Conservation (phyloP, 1,140 invertebrate genomes). For the Zophobas atratus region DNA sequence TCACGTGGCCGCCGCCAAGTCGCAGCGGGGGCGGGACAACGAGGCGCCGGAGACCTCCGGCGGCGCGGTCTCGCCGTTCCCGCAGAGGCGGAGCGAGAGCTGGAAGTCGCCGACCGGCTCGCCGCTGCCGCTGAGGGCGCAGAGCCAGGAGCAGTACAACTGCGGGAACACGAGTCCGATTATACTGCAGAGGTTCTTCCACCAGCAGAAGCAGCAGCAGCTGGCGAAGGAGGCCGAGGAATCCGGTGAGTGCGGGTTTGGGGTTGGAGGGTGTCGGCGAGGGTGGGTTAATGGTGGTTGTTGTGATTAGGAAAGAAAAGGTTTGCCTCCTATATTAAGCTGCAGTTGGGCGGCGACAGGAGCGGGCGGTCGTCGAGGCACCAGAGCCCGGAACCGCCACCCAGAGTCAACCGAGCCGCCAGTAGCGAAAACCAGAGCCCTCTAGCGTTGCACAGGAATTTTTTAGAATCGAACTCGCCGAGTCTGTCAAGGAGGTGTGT, state of each 20-base stretch:
- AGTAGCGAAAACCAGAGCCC: conserved; percentile 71
- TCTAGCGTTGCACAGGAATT: conserved; percentile 73
- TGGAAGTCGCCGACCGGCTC: conserved; percentile 62
- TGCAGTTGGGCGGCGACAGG: conserved; percentile 71
- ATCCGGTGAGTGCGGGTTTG: conserved; percentile 55
- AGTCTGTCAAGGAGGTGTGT: conserved; percentile 74
- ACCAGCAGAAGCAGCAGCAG: conserved; percentile 75
- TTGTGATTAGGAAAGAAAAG: conserved; percentile 71
- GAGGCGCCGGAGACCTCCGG: background rate
- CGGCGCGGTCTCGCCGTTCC: conserved; percentile 41
- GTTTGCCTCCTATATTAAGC: conserved; percentile 85
- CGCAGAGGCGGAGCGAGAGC: conserved; percentile 52
- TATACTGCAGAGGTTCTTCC: conserved; percentile 75
- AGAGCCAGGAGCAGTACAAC: conserved; percentile 57
- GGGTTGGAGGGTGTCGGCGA: background rate
- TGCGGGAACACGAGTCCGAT: conserved; percentile 77
- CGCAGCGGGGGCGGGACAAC: background rate
- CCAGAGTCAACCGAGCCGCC: conserved; percentile 74
- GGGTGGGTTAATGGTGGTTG: background rate
- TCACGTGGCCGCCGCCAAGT: conserved; percentile 23
- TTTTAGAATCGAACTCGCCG: conserved; percentile 73
- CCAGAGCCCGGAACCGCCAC: conserved; percentile 78
- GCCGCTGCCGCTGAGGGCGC: conserved; percentile 58
- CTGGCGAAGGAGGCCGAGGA: conserved; percentile 65
- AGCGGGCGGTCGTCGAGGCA: conserved; percentile 67